Evolutionary conservation across 1,140 invertebrate genomes (phyloP).

Genomic region (Drosophila repletoides): DNA sequence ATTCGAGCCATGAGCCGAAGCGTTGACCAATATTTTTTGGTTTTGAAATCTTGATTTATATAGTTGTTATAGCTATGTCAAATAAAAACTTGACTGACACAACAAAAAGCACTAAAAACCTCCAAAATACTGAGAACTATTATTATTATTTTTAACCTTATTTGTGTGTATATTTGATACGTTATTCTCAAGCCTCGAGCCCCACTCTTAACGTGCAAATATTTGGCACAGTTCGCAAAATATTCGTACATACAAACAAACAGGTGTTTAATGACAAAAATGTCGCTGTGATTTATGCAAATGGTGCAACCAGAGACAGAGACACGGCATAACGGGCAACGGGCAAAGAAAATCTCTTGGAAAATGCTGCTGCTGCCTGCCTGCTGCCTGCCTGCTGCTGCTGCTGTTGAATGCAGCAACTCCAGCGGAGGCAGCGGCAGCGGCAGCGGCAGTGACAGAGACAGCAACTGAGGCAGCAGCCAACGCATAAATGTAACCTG

Average conservation of each 20-base stretch:
- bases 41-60: too few species aligned
- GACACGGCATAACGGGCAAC: conserved; percentile 11
- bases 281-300: conserved; percentile 56
- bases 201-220: conserved; percentile 27
- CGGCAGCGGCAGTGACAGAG: not conserved
- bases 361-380: conserved; percentile 33
- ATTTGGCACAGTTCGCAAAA: conserved; percentile 28
- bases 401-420: conserved; percentile 9
- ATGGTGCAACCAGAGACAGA: conserved; percentile 35
- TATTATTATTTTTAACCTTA: not conserved
- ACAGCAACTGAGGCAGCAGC: conserved; percentile 5
- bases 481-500: conserved; percentile 68
- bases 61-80: not conserved
- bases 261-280: conserved; percentile 57
- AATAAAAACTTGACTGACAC: not conserved
- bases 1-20: too few species aligned
- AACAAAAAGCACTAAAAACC: not conserved
- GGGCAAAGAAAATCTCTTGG: conserved; percentile 12
- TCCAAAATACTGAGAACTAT: conserved; percentile 1
- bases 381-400: not conserved
- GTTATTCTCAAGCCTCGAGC: conserved; percentile 1
- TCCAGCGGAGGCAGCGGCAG: not conserved
- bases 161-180: conserved; percentile 10
- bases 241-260: conserved; percentile 24
- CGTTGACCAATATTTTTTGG: too few species aligned